Conservation (phyloP, 2,797 vertebrate genomes). For the Fistularia commersonii region DNA sequence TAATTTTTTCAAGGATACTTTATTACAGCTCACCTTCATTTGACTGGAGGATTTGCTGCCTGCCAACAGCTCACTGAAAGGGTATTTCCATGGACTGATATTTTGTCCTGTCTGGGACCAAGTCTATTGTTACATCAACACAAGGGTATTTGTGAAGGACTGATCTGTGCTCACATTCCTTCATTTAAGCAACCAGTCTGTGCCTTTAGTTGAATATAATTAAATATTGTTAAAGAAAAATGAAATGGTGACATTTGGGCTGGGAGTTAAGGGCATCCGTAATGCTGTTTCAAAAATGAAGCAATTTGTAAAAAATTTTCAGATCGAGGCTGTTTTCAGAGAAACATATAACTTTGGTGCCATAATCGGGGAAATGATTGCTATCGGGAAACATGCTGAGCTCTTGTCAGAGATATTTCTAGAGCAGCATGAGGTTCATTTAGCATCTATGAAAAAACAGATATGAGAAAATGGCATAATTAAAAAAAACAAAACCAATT, state of each 20-base stretch:
- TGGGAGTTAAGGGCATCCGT: slow-evolving; percentile 10
- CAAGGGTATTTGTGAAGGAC: slow-evolving; percentile 31
- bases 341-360: slow-evolving; percentile 18
- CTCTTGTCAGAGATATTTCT: slow-evolving; percentile 36
- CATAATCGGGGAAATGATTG: slow-evolving; percentile 46
- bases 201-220: slow-evolving; percentile 16
- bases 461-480: slow-evolving; percentile 11
- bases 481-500: slow-evolving; percentile 10
- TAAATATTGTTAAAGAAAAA: slow-evolving; percentile 9
- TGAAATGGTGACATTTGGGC: not conserved
- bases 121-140: slow-evolving; percentile 32
- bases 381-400: slow-evolving; percentile 30
- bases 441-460: not conserved
- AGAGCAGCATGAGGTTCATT: slow-evolving; percentile 7
- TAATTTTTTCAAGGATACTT: slow-evolving; percentile 6
- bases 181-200: slow-evolving; percentile 18
- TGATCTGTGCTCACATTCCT: slow-evolving; percentile 19
- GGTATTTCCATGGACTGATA: slow-evolving; percentile 34
- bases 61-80: slow-evolving; percentile 37
- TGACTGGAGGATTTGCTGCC: slow-evolving; percentile 31
- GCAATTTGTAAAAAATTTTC: slow-evolving; percentile 40
- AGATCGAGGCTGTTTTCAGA: slow-evolving; percentile 34
- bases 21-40: slow-evolving; percentile 36
- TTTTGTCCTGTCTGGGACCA: slow-evolving; percentile 13
- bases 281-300: slow-evolving; percentile 9